Base-by-base conservation (phyloP, 1,140 invertebrate species). In the Penaeus chinensis region DNA sequence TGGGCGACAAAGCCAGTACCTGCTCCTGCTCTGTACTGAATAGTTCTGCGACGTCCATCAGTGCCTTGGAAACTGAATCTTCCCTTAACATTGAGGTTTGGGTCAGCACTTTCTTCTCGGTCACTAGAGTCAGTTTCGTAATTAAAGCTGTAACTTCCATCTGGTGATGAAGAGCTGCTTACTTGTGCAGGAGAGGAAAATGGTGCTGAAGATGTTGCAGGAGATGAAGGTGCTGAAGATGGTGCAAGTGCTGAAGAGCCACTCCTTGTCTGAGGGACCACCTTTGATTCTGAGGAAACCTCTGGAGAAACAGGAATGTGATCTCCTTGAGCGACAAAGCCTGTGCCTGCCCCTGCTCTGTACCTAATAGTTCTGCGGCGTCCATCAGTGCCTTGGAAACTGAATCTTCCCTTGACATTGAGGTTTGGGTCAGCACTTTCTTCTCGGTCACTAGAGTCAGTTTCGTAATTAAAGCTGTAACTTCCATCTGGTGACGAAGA, bases 351-450 rank as follows among this genome's bases (percentile, higher is more conserved):
- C 19, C 84, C 84, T 61, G 84, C 84, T 54, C 37, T 61, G 32
- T 85, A 85, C 16, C 42, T 22, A 60, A 85, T 37, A 10, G 74
- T 42, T 42, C 84, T 71, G 18, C 54, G 47, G 27, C 77, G 66
- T 27, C 84, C 84, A 60, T 85, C 84, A 78, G 60, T 74, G 63
- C 69, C 84, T 54, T 62, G 61, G 32, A 85, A 85, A n/a, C 91
- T 91, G 88, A 91, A 92, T 32, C 90, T 87, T 42, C 92, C 92
- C 16, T 87, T 83, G 0, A 92, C 91, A 37, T 82, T 90, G 5
- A 91, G 90, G 65, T 91, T 90, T 54, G 54, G 54, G 27, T 86
- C 90, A 18, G 71, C 27, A 22, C 22, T 84, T 54, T 91, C 90
- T 62, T 88, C 42, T 24, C 90, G 74, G 22, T 66, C 66, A 65